Evolutionary conservation across 2,888 invertebrate species (phyloP), one percentile per base, ranked within the genome.

Genomic region (Epiblema foenella): DNA sequence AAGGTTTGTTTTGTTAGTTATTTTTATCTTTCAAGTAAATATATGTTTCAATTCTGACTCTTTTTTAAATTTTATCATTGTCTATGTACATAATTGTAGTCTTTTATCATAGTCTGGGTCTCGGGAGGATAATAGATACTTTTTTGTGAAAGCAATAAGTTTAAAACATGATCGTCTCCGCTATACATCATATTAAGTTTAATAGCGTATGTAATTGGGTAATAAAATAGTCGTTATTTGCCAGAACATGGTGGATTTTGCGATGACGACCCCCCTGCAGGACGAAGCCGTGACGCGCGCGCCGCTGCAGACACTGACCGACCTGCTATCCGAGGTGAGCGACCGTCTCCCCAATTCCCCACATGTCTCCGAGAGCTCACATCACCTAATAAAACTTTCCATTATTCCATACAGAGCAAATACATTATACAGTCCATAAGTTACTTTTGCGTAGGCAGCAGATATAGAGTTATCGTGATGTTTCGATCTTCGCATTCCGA

Each of bases 181-280:
- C 17, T 51, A 18, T 24, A 24, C 11, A 37, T n/a, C 8, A 20
- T 24, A 29, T 62, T 51, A 9, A 51, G 7, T 51, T 62, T 17
- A 18, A 33, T 33, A 17, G 17, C n/a, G 11, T 29, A 51, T 37
- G 37, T 11, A 58, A 39, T 29, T 49, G 46, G 18, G 12, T 62
- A 58, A n/a, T 51, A 59, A 5, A 58, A 54, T 56, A 33, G 39
- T 46, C 65, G 67, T 75, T 72, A 75, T 77, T 77, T 92, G 91
- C 54, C 91, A 96, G 96, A 95, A 94, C 76, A 95, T 97, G 95
- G 96, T 97, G 63, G 96, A 97, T 80, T 95, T 96, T 78, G 96
- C 96, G 1, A 94, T 96, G 84, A 95, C 95, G 73, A 96, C 96
- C 4, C 96, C 97, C 0, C 93, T 97, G 58, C 96, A 97, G 88